A percentile compares a stretch with the other conserved stretches of the same genome.
phyloP scores from a whole-genome alignment of 1,140 invertebrate species.

The Physella acuta region DNA sequence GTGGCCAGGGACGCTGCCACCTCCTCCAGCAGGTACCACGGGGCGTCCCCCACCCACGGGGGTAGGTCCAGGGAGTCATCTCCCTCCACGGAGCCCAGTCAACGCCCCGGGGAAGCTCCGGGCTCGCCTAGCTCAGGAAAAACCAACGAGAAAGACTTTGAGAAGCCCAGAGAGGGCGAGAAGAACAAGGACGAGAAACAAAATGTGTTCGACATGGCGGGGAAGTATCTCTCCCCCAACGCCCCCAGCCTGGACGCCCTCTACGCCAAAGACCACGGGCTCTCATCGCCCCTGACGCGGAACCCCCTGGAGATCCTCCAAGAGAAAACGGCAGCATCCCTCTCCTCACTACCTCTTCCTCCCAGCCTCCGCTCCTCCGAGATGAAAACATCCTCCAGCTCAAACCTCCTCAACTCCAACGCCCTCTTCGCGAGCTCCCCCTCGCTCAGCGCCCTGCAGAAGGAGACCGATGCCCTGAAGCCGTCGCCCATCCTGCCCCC shows the following conservation, averaged over 20 bases:
- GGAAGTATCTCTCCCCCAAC: conserved; percentile 15
- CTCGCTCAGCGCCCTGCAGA: conserved; percentile 29
- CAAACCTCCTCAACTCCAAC: conserved; percentile 20
- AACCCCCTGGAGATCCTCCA: conserved; percentile 21
- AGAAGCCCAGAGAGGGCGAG: background rate
- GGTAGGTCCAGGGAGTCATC: conserved; percentile 5
- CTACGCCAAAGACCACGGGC: background rate
- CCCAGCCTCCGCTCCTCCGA: background rate
- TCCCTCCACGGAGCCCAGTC: background rate
- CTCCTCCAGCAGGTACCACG: background rate
- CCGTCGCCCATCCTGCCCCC: conserved; percentile 30
- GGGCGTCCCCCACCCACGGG: background rate
- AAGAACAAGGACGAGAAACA: conserved; percentile 22
- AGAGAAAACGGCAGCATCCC: conserved; percentile 23
- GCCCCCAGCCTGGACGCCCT: conserved; percentile 14
- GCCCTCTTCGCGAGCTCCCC: conserved; percentile 26
- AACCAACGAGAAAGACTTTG: background rate
- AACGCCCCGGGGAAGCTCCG: background rate
- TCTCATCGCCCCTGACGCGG: conserved; percentile 1
- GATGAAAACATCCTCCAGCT: background rate
- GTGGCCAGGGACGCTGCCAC: background rate
- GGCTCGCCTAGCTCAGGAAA: background rate
- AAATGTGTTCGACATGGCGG: background rate
- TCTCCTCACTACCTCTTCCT: conserved; percentile 23
- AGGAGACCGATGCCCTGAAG: conserved; percentile 33